These are phyloP conservation scores for Tetramorium bicarinatum DNA, from an alignment of 2,888 invertebrate genomes.

Conservation along the genomic window DNA sequence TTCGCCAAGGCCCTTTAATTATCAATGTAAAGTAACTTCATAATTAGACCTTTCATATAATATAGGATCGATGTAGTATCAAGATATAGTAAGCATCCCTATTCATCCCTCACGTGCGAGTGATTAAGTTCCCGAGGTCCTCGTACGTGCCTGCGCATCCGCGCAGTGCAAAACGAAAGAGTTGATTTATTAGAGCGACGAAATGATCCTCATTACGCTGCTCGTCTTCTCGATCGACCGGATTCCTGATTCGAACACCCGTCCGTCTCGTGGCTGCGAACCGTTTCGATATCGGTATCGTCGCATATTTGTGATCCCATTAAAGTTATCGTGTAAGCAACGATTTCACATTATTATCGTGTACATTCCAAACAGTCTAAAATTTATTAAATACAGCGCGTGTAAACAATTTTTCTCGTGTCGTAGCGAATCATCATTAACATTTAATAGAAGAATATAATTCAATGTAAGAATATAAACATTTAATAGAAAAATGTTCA, in stretches of 20 bases:
- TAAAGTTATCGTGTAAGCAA: conserved; percentile 52
- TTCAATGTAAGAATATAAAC: background rate
- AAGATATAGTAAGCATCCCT: conserved; percentile 46
- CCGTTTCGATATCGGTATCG: conserved; percentile 41
- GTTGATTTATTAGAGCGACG: conserved; percentile 62
- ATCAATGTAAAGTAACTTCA: conserved; percentile 56
- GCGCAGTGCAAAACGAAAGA: conserved; percentile 45
- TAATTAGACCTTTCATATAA: conserved; percentile 48
- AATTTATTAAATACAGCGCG: conserved; percentile 16
- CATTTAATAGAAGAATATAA: background rate
- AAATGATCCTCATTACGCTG: conserved; percentile 59
- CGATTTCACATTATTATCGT: conserved; percentile 33
- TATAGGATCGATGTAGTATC: conserved; percentile 51
- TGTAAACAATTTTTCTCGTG: background rate
- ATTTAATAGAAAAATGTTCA: background rate
- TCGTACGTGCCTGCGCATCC: conserved; percentile 20
- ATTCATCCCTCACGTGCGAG: conserved; percentile 48
- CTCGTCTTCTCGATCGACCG: conserved; percentile 51
- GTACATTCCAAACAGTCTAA: conserved; percentile 27
- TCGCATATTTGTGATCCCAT: conserved; percentile 12
- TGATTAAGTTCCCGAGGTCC: conserved; percentile 40
- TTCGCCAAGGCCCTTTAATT: conserved; percentile 43
- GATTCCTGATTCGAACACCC: conserved; percentile 39
- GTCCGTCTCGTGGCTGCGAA: conserved; percentile 36
- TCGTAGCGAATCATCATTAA: background rate